phyloP scores from a whole-genome alignment of 2,888 invertebrate species.

The Epirrita christyi region DNA sequence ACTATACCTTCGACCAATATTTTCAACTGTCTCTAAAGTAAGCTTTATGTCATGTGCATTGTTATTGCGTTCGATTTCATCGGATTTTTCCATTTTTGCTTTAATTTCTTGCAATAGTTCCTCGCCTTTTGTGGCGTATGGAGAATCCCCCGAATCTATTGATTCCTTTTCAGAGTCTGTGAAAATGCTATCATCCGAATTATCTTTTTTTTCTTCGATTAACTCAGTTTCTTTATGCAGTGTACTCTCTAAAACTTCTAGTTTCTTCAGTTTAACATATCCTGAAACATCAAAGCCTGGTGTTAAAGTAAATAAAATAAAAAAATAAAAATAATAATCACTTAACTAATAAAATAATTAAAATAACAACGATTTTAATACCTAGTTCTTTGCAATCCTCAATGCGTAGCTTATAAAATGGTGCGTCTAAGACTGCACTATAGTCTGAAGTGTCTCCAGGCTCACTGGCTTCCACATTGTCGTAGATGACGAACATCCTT shows the following conservation, averaged over 20 bases:
- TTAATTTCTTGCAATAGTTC: slow-evolving; percentile 58
- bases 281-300: slow-evolving; percentile 68
- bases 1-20: slow-evolving; percentile 57
- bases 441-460: slow-evolving; percentile 86
- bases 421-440: slow-evolving; percentile 84
- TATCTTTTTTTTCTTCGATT: slow-evolving; percentile 40
- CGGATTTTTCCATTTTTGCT: slow-evolving; percentile 46
- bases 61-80: slow-evolving; percentile 26
- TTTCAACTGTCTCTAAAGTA: slow-evolving; percentile 39
- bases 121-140: slow-evolving; percentile 56
- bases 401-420: slow-evolving; percentile 86
- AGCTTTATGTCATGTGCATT: slow-evolving; percentile 40
- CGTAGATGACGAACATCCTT: slow-evolving; percentile 88
- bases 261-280: slow-evolving; percentile 82
- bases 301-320: background rate
- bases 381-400: slow-evolving; percentile 81
- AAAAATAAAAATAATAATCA: no score
- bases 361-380: slow-evolving; percentile 34
- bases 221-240: slow-evolving; percentile 59
- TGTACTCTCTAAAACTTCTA: slow-evolving; percentile 78
- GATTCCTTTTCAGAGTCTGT: slow-evolving; percentile 79
- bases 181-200: slow-evolving; percentile 70
- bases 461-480: slow-evolving; percentile 89
- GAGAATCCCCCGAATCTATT: slow-evolving; percentile 65
- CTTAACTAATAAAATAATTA: no score